Base-by-base conservation (phyloP, 2,113 vertebrate species). In the Geothlypis trichas region DNA sequence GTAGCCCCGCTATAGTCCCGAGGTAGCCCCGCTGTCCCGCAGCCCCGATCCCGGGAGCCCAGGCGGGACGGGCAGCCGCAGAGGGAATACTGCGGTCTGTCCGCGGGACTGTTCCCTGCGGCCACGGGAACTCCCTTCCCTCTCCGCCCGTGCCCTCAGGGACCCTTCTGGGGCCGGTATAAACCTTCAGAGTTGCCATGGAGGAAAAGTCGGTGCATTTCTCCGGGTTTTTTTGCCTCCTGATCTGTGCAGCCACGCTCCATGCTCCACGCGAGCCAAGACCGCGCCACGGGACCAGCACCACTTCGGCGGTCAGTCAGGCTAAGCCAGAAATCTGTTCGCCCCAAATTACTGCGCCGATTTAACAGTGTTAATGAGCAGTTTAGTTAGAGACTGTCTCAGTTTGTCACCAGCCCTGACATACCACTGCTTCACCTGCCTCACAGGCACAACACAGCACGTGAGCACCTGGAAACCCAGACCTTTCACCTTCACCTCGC, bases 281-380 rank as follows among this genome's bases (percentile, higher is more conserved):
- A 6, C 49, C 18, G 5, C 15, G 6, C 52, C 23, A 31, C 3
- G 41, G 54, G 54, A 46, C 37, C 54, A 22, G 54, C 44, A 30
- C 17, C 78, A 3, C n/a, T 75, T 14, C 2, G 2, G 62, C 9
- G 0, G n/a, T 10, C 52, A 62, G 28, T 68, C 54, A 5, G 21
- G 46, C 9, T 58, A 83, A 83, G 44, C 14, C 51, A 62, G 54
- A 65, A 57, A 13, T 7, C 71, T 42, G 21, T 22, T 62, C 35
- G 24, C 16, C 49, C 63, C 51, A 37, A 49, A 55, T 30, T n/a
- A 42, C 59, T 10, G n/a, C 7, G 42, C 17, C 2, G 5, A 65
- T 62, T 63, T 75, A 57, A 46, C 19, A 5, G 2, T 5, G 33
- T n/a, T 67, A 74, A 65, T 20, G 41, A 66, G 33, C 7, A 72